phyloP scores from a whole-genome alignment of 2,888 invertebrate species.

The Xanthia icteritia region DNA sequence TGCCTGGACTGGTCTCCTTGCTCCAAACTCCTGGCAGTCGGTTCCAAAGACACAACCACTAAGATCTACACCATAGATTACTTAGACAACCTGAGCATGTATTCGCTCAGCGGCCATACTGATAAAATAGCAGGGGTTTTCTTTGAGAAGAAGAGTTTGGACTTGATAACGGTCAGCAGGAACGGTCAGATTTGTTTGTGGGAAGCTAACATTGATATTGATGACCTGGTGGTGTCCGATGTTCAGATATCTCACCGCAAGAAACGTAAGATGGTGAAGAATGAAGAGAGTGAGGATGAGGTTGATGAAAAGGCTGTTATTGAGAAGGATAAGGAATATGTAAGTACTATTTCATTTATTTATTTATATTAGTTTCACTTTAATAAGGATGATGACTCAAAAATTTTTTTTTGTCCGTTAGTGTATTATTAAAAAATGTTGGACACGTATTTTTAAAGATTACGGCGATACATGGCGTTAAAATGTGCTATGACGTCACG shows the following conservation, averaged over 20 bases:
- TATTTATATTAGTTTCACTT: neutral
- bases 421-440: too few relatives aligned
- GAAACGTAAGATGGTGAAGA: constrained; percentile 80
- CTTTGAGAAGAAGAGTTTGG: constrained; percentile 96
- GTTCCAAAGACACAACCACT: constrained; percentile 97
- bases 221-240: constrained; percentile 91
- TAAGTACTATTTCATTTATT: constrained; percentile 69
- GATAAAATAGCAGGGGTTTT: constrained; percentile 96
- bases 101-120: constrained; percentile 95
- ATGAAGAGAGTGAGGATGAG: constrained; percentile 92
- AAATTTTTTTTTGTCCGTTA: too few relatives aligned
- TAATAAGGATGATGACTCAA: too few relatives aligned
- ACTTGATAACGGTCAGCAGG: constrained; percentile 95
- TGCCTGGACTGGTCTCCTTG: constrained; percentile 98
- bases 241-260: constrained; percentile 89
- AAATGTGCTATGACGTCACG: too few relatives aligned
- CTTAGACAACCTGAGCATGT: constrained; percentile 94
- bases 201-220: constrained; percentile 95
- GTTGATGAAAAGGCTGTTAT: constrained; percentile 90
- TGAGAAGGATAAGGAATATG: constrained; percentile 89
- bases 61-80: constrained; percentile 95
- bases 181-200: constrained; percentile 96
- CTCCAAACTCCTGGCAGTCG: constrained; percentile 96
- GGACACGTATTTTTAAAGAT: too few relatives aligned
- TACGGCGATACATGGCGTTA: too few relatives aligned